Percentiles rank a stretch among this genome's conserved stretches.
phyloP scores from a whole-genome alignment of 2,113 vertebrate genomes.

The Hyla sarda region DNA sequence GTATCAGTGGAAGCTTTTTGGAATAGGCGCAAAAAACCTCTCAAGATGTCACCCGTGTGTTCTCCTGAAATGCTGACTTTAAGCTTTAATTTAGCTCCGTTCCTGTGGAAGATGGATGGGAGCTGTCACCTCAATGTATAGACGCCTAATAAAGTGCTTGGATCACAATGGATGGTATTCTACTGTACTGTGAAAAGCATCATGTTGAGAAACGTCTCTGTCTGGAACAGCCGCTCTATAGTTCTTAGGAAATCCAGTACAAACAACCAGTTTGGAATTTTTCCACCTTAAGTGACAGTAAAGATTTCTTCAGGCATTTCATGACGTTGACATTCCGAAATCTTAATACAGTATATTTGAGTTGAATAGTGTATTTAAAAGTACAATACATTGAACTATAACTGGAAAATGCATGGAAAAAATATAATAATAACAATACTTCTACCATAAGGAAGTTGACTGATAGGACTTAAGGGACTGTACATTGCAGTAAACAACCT shows the following conservation, averaged over 20 bases:
- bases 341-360: not conserved
- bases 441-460: not conserved
- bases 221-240: not conserved
- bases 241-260: not conserved
- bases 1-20: slow-evolving; percentile 6
- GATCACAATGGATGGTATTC: slow-evolving; percentile 4
- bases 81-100: slow-evolving; percentile 3
- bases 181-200: not conserved
- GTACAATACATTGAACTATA: not conserved
- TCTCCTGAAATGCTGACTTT: slow-evolving; percentile 4
- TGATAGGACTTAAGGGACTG: not conserved
- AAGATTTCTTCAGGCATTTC: not conserved
- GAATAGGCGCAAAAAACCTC: slow-evolving; percentile 4
- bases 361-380: not conserved
- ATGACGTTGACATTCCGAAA: not conserved
- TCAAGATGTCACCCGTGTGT: slow-evolving; percentile 14
- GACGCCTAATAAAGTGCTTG: slow-evolving; percentile 1
- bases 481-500: not conserved
- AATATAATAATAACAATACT: not conserved
- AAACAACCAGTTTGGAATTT: not conserved
- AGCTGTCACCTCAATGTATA: slow-evolving; percentile 11
- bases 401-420: not conserved
- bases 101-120: not conserved
- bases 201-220: slow-evolving; percentile 4
- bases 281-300: not conserved